Conservation (phyloP, 2,113 vertebrate species). For the Rafetus swinhoei region DNA sequence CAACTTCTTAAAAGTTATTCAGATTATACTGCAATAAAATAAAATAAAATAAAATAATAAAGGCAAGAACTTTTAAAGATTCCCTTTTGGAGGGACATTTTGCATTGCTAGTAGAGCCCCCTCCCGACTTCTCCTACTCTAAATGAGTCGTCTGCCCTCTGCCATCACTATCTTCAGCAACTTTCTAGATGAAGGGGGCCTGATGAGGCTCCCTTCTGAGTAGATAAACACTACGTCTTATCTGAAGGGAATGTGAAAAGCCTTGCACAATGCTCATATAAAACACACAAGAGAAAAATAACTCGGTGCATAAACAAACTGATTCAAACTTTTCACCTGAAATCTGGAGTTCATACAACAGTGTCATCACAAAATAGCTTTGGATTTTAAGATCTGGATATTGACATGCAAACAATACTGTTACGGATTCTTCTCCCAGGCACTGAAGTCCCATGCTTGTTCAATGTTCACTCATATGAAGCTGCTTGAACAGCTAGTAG, state of each 20-base stretch:
- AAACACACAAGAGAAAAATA: not conserved
- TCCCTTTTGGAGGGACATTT: not conserved
- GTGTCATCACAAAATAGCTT: not conserved
- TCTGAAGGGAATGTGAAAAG: not conserved
- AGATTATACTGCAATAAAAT: not conserved
- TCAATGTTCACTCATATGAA: constrained; percentile 24
- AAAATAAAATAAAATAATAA: not conserved
- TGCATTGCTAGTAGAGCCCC: not conserved
- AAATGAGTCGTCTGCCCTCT: not conserved
- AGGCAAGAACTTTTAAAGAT: not conserved
- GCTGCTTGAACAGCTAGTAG: not conserved
- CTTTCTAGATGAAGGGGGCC: not conserved
- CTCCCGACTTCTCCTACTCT: not conserved
- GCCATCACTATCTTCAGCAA: not conserved
- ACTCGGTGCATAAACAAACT: not conserved
- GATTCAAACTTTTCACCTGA: fast-evolving
- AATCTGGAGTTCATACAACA: not conserved
- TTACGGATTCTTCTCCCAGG: constrained; percentile 23
- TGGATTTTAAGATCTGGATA: constrained; percentile 26
- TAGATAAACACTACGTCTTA: not conserved
- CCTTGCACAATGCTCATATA: not conserved
- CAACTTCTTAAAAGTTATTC: not conserved
- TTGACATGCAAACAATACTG: not conserved
- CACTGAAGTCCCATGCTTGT: constrained; percentile 45
- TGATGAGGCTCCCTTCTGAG: not conserved